phyloP scores from a whole-genome alignment of 2,888 invertebrate genomes.

The Psococerastis gibbosa region DNA sequence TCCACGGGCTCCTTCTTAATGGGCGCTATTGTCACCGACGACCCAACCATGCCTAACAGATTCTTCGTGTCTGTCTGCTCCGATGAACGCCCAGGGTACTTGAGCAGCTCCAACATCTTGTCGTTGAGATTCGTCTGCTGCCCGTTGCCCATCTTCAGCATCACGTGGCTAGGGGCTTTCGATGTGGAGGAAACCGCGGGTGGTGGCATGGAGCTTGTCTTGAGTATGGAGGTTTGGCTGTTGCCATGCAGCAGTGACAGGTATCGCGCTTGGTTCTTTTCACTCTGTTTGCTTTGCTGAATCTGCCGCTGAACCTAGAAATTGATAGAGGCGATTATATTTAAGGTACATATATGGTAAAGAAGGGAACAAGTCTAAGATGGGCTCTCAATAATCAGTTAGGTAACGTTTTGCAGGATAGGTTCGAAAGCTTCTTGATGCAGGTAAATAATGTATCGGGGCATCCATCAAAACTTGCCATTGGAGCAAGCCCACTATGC shows the following conservation, averaged over 20 bases:
- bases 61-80: neutral
- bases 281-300: slow-evolving; percentile 47
- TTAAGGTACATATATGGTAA: no score
- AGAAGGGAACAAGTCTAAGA: no score
- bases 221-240: slow-evolving; percentile 19
- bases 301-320: slow-evolving; percentile 54
- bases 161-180: slow-evolving; percentile 16
- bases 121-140: slow-evolving; percentile 5
- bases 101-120: slow-evolving; percentile 21
- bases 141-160: slow-evolving; percentile 5
- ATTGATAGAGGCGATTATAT: no score
- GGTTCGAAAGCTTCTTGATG: no score
- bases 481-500: no score
- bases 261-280: slow-evolving; percentile 47
- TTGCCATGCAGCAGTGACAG: slow-evolving; percentile 54
- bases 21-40: slow-evolving; percentile 31
- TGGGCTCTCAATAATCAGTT: no score
- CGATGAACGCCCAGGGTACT: slow-evolving; percentile 14
- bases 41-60: slow-evolving; percentile 32
- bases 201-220: slow-evolving; percentile 15
- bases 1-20: slow-evolving; percentile 19
- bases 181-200: slow-evolving; percentile 13
- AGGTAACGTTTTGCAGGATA: no score
- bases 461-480: no score
- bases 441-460: no score